Evolutionary conservation across 2,888 invertebrate genomes (phyloP).

Genomic region (Leptopilina syphax): DNA sequence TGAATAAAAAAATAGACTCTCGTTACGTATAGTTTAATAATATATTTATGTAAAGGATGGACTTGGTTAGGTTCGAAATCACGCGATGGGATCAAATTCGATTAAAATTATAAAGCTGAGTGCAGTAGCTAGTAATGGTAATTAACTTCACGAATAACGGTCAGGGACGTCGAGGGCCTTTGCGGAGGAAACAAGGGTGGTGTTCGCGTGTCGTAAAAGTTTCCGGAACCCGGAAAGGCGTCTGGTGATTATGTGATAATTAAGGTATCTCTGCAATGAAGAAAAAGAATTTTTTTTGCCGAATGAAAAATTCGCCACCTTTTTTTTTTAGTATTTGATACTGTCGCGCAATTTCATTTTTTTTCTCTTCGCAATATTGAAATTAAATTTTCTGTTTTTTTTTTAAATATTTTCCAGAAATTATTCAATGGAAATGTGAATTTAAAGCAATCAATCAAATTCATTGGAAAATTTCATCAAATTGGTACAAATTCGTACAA

Average conservation of each 20-base stretch:
- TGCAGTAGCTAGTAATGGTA: slow-evolving; percentile 26
- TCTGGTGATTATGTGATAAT: slow-evolving; percentile 26
- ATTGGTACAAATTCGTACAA: too few relatives aligned
- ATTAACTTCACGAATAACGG: slow-evolving; percentile 40
- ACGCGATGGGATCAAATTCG: slow-evolving; percentile 26
- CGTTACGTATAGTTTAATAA: too few relatives aligned
- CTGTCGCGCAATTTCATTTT: too few relatives aligned
- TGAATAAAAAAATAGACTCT: too few relatives aligned
- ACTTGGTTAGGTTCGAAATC: slow-evolving; percentile 22
- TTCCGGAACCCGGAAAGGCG: slow-evolving; percentile 34
- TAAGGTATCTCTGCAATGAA: not conserved
- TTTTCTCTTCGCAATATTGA: too few relatives aligned
- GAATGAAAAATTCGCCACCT: not conserved
- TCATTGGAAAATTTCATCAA: too few relatives aligned
- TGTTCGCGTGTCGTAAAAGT: slow-evolving; percentile 43
- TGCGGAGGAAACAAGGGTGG: slow-evolving; percentile 30
- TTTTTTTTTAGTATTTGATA: not conserved
- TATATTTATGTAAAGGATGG: too few relatives aligned
- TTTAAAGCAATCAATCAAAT: too few relatives aligned
- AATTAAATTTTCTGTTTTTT: too few relatives aligned
- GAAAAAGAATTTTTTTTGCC: not conserved
- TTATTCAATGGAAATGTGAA: too few relatives aligned
- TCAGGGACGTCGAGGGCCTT: slow-evolving; percentile 16
- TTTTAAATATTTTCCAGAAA: too few relatives aligned
- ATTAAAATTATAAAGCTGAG: slow-evolving; percentile 33